A percentile compares a stretch with the other conserved stretches of the same genome.
Evolutionary conservation across 2,113 vertebrate species (phyloP).

Genomic region (Rattus rattus): DNA sequence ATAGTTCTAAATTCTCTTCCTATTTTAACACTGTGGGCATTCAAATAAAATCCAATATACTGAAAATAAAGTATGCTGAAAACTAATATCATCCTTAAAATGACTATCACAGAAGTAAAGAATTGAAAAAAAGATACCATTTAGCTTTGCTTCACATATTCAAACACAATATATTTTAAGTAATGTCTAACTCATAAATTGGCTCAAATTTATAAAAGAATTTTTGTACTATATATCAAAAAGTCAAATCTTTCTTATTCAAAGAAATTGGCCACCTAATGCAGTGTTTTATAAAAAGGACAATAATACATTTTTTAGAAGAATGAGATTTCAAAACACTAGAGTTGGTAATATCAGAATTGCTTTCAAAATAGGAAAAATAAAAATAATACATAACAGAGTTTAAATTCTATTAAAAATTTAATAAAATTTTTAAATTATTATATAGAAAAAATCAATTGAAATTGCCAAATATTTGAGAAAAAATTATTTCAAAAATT

Average conservation of each 20-base stretch:
- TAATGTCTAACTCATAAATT: neutral
- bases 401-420: neutral
- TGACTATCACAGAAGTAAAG: neutral
- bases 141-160: neutral
- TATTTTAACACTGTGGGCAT: neutral
- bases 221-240: neutral
- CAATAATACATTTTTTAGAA: neutral
- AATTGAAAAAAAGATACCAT: neutral
- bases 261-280: neutral
- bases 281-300: neutral
- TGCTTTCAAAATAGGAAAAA: neutral
- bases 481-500: neutral
- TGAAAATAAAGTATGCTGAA: neutral
- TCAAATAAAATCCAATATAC: too few species aligned
- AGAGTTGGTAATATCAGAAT: neutral
- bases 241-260: neutral
- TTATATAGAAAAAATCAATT: neutral
- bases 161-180: neutral
- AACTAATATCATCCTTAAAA: neutral
- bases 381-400: neutral
- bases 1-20: neutral
- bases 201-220: neutral
- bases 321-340: neutral
- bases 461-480: neutral
- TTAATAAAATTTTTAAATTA: neutral